Conservation (phyloP, 2,113 vertebrate genomes). For the Mormyrus lacerda region DNA sequence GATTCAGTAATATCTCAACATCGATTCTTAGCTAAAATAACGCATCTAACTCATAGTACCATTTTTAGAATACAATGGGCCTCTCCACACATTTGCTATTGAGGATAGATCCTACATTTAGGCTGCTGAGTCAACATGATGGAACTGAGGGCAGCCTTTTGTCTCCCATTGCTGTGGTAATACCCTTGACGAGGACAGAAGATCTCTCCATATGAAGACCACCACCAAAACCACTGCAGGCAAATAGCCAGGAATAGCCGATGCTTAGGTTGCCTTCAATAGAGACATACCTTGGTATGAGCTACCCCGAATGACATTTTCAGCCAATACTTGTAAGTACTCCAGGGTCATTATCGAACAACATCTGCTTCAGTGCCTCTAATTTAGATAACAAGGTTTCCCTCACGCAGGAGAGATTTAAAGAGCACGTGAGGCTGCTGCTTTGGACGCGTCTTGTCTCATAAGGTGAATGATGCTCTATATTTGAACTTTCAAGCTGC, state of each 20-base stretch:
- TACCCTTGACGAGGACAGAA: neutral
- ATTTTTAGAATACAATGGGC: neutral
- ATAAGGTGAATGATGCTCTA: neutral
- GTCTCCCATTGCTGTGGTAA: neutral
- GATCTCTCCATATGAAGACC: neutral
- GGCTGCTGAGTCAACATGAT: neutral
- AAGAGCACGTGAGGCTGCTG: neutral
- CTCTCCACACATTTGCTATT: neutral
- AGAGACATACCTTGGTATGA: neutral
- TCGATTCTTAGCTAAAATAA: neutral
- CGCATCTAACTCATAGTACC: neutral
- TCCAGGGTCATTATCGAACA: neutral
- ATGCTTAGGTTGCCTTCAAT: neutral
- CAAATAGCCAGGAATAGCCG: neutral
- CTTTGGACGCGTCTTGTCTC: neutral
- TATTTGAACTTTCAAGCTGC: neutral
- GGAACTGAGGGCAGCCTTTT: neutral
- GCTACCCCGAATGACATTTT: neutral
- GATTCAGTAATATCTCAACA: neutral
- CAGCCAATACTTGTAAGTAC: conserved; percentile 1
- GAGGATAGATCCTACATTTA: neutral
- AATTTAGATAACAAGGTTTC: neutral
- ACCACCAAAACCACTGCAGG: neutral
- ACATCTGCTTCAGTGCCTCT: neutral
- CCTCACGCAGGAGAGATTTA: neutral